phyloP scores from a whole-genome alignment of 2,888 invertebrate species.

The Falcaria lacertinaria region DNA sequence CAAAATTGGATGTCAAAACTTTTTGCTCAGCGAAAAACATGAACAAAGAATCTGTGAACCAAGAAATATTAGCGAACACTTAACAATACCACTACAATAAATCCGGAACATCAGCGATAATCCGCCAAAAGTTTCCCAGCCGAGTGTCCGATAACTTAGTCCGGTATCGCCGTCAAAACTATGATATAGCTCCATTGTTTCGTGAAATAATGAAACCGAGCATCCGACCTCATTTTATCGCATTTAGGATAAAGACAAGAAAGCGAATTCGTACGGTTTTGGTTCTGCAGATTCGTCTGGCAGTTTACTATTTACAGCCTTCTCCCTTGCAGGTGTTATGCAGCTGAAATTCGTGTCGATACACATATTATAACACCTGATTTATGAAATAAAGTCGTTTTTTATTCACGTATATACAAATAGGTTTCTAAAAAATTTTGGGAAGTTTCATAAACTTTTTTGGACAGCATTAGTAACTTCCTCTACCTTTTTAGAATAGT shows the following conservation, averaged over 20 bases:
- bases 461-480: too few species aligned
- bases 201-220: conserved; percentile 33
- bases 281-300: too few species aligned
- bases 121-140: conserved; percentile 44
- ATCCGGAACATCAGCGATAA: conserved; percentile 54
- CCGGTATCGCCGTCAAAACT: conserved; percentile 17
- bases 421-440: too few species aligned
- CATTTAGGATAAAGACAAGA: conserved; percentile 26
- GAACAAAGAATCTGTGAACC: conserved; percentile 5
- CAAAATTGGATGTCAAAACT: not conserved
- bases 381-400: too few species aligned
- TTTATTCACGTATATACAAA: too few species aligned
- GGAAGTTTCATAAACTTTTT: too few species aligned
- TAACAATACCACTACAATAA: conserved; percentile 50
- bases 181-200: conserved; percentile 40
- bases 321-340: too few species aligned
- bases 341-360: too few species aligned
- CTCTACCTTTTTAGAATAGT: too few species aligned
- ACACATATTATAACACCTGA: too few species aligned
- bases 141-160: conserved; percentile 49
- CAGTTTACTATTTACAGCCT: too few species aligned
- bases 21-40: not conserved
- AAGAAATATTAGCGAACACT: conserved; percentile 36
- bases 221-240: conserved; percentile 36
- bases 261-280: too few species aligned